Conservation (phyloP, 2,113 vertebrate species). For the Cynoglossus semilaevis region DNA sequence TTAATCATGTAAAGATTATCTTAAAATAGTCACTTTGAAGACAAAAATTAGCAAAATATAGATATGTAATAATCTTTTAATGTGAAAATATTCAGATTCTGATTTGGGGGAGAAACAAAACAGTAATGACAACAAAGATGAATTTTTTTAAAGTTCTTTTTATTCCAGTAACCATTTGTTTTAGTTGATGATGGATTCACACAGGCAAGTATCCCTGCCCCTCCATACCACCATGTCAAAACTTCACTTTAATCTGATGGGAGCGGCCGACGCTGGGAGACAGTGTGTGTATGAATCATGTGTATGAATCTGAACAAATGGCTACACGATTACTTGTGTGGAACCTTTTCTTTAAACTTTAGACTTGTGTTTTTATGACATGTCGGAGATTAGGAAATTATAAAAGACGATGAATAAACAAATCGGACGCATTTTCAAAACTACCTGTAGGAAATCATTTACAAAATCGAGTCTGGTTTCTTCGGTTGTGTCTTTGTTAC, state of each 20-base stretch:
- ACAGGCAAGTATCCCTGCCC: constrained; percentile 14
- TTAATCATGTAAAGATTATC: too few species aligned
- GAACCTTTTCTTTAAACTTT: constrained; percentile 22
- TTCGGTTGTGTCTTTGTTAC: constrained; percentile 47
- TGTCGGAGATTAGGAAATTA: constrained; percentile 46
- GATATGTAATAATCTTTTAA: too few species aligned
- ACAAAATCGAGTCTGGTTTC: constrained; percentile 55
- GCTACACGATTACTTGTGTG: constrained; percentile 28
- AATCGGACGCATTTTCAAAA: constrained; percentile 45
- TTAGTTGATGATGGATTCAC: constrained; percentile 48
- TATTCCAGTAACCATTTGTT: constrained; percentile 43
- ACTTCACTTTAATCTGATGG: constrained; percentile 43
- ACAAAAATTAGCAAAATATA: too few species aligned
- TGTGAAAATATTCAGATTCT: too few species aligned
- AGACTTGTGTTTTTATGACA: constrained; percentile 21
- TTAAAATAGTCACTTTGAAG: too few species aligned
- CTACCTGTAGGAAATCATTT: constrained; percentile 62
- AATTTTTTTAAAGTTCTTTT: constrained; percentile 50
- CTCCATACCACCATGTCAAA: constrained; percentile 26
- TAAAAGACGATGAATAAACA: constrained; percentile 57
- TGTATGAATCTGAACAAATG: constrained; percentile 15
- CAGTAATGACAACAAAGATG: constrained; percentile 1
- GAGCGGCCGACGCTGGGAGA: constrained; percentile 37
- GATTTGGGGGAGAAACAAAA: background rate
- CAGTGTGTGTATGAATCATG: constrained; percentile 31